Percentiles rank a stretch among this genome's conserved stretches.
Conservation (phyloP, 1,140 invertebrate species). For the Pseudomyrmex gracilis region DNA sequence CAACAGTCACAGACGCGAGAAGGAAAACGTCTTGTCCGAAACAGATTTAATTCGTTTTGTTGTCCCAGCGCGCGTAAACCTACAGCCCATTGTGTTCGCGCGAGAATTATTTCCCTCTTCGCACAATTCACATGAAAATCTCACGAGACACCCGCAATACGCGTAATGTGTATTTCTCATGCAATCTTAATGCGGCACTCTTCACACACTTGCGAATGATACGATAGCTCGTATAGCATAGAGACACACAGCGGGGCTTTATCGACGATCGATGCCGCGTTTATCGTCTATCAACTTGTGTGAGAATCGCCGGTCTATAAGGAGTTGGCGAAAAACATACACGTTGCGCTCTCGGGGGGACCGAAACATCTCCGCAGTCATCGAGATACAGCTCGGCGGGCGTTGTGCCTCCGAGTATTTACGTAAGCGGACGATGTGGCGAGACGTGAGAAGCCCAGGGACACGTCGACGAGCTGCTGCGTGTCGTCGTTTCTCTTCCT, state of each 20-base stretch:
- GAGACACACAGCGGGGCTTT: constrained; percentile 22
- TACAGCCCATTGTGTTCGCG: background rate
- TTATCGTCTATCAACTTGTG: constrained; percentile 64
- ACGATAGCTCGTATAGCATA: background rate
- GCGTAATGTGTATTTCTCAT: background rate
- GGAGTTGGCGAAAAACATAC: too few relatives aligned
- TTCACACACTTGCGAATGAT: constrained; percentile 2
- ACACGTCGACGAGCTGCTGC: too few relatives aligned
- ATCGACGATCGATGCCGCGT: constrained; percentile 64
- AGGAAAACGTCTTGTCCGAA: background rate
- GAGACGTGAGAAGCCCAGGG: background rate
- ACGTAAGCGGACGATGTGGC: background rate
- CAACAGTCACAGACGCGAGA: too few relatives aligned
- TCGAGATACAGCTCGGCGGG: constrained; percentile 4
- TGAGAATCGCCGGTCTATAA: constrained; percentile 44
- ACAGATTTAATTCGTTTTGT: background rate
- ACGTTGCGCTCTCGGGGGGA: background rate
- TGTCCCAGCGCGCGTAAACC: background rate
- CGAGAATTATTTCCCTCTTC: background rate
- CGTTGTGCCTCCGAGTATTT: constrained; percentile 20
- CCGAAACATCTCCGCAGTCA: constrained; percentile 48
- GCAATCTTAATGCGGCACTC: background rate
- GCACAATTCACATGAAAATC: background rate
- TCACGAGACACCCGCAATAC: background rate
- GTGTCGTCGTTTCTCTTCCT: too few relatives aligned